Evolutionary conservation across 2,888 invertebrate genomes (phyloP).

Genomic region (Gnatocerus cornutus): DNA sequence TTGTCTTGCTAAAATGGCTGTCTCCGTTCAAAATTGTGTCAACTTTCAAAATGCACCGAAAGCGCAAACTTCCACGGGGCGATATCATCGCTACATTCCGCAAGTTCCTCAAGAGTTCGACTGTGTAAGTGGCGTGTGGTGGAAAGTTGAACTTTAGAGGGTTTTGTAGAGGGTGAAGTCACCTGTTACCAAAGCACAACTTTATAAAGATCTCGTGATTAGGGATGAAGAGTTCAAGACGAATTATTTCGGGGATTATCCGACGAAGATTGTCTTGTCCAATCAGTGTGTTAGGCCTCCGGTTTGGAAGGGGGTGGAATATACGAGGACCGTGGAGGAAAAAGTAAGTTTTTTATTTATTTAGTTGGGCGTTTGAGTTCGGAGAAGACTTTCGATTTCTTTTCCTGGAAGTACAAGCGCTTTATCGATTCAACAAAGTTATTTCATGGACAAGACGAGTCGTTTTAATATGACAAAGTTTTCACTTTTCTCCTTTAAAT

Average conservation of each 20-base stretch:
- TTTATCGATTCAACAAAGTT: no score
- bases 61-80: constrained; percentile 48
- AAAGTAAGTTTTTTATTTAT: not conserved
- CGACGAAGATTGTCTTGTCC: constrained; percentile 3
- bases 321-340: constrained; percentile 1
- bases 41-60: constrained; percentile 34
- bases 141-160: no score
- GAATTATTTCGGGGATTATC: constrained; percentile 8
- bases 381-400: no score
- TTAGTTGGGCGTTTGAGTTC: no score
- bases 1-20: constrained; percentile 16
- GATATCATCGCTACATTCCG: constrained; percentile 45
- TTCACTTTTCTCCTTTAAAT: no score
- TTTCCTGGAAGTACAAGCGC: no score
- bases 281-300: constrained; percentile 5
- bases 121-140: constrained; percentile 39
- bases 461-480: no score
- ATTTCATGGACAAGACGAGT: no score
- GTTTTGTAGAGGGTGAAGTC: constrained; percentile 44
- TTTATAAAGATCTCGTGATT: constrained; percentile 15
- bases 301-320: not conserved
- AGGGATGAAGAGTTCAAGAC: constrained; percentile 19
- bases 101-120: constrained; percentile 43
- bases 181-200: constrained; percentile 11
- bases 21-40: constrained; percentile 19